Conservation (phyloP, 1,140 invertebrate genomes). For the Hycleus phaleratus region DNA sequence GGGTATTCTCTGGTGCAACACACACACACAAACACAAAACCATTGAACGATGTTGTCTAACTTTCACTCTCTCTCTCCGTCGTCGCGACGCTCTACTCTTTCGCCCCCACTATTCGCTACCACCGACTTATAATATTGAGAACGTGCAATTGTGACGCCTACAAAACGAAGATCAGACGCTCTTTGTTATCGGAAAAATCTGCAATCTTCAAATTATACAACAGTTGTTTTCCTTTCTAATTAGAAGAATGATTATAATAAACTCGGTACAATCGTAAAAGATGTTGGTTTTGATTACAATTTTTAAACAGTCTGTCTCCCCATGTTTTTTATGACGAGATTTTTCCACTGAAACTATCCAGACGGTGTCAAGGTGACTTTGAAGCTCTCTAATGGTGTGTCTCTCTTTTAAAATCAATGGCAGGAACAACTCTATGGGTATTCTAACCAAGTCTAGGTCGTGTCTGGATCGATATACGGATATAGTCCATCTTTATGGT, state of each 20-base stretch:
- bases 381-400: neutral
- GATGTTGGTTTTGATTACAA: no score
- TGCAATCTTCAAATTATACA: no score
- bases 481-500: neutral
- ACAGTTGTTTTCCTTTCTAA: no score
- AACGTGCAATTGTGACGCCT: no score
- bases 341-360: neutral
- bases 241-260: no score
- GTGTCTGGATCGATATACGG: conserved; percentile 5
- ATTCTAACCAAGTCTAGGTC: conserved; percentile 11
- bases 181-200: no score
- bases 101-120: neutral
- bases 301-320: no score
- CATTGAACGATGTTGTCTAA: neutral
- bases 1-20: no score
- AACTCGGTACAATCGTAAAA: no score
- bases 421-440: neutral
- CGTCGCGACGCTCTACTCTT: conserved; percentile 4
- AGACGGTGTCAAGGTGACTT: conserved; percentile 12
- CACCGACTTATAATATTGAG: neutral
- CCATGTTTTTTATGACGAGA: no score
- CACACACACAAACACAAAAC: neutral
- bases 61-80: conserved; percentile 7
- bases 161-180: no score
- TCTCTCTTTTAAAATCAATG: conserved; percentile 13